Evolutionary conservation across 2,113 vertebrate species (phyloP).

Genomic region (Camelus bactrianus): DNA sequence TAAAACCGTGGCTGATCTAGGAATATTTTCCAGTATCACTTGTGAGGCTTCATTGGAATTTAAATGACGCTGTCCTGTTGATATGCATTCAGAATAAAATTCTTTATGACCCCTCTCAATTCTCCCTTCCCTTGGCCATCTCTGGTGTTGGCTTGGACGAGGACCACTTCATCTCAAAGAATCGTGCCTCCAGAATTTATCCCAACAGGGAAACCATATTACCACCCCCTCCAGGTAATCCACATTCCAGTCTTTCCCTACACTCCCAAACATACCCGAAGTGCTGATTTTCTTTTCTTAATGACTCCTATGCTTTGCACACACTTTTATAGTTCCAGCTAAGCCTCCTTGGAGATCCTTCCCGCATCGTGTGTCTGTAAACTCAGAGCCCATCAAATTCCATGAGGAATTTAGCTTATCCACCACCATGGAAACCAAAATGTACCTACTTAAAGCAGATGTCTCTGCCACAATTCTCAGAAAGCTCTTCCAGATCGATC

Average conservation of each 20-base stretch:
- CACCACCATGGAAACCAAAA: neutral
- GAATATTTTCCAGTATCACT: slow-evolving; percentile 38
- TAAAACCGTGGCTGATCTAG: neutral
- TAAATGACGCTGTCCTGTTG: neutral
- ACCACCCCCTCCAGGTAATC: neutral
- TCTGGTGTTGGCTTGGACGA: neutral
- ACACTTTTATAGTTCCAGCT: neutral
- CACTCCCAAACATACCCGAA: slow-evolving; percentile 34
- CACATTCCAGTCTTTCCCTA: slow-evolving; percentile 59
- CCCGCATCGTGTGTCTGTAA: neutral
- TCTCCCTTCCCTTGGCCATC: neutral
- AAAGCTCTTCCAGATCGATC: neutral
- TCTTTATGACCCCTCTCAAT: neutral
- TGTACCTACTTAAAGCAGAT: neutral
- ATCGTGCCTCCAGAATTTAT: neutral
- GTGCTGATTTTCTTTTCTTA: slow-evolving; percentile 45
- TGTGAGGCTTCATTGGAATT: neutral
- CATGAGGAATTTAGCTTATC: slow-evolving; percentile 15
- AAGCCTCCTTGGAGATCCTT: neutral
- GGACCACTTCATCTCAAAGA: slow-evolving; percentile 32
- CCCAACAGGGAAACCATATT: neutral
- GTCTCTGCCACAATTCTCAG: neutral
- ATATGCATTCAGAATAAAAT: slow-evolving; percentile 46
- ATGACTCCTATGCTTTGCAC: neutral
- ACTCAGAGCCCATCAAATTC: slow-evolving; percentile 66